These are phyloP conservation scores for Melanotaenia maccullochi DNA, from an alignment of 2,797 vertebrate genomes.

Conservation along the genomic window DNA sequence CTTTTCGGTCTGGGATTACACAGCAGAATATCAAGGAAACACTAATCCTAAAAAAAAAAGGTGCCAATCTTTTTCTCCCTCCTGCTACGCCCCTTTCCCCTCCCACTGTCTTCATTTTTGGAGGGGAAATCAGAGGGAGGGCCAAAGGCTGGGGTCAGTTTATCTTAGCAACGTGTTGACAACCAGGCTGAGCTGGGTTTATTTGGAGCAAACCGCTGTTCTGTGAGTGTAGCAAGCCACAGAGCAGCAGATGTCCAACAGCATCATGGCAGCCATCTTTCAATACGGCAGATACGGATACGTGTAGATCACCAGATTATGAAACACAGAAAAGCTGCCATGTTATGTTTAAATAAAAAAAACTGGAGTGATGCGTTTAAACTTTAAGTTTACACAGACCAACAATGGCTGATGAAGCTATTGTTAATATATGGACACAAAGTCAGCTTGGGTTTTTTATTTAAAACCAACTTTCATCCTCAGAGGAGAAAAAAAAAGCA, in stretches of 20 bases:
- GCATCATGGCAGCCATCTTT: conserved; percentile 51
- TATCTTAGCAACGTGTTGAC: not conserved
- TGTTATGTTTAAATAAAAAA: conserved; percentile 1
- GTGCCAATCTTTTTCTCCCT: conserved; percentile 67
- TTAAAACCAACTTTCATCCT: conserved; percentile 31
- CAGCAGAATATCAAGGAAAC: conserved; percentile 78
- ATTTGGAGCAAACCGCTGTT: conserved; percentile 34
- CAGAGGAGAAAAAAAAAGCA: conserved; percentile 28
- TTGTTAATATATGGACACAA: not conserved
- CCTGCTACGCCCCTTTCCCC: conserved; percentile 48
- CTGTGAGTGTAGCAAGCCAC: conserved; percentile 44
- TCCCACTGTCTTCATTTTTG: conserved; percentile 38
- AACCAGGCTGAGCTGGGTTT: conserved; percentile 15
- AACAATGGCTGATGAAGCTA: not conserved
- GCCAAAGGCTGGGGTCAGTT: conserved; percentile 9
- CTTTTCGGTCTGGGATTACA: conserved; percentile 74
- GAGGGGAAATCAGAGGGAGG: conserved; percentile 23
- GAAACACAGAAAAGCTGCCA: conserved; percentile 1
- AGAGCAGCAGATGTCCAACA: conserved; percentile 68
- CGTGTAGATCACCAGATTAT: conserved; percentile 20
- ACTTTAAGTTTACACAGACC: not conserved
- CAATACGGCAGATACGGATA: conserved; percentile 42
- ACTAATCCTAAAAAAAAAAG: conserved; percentile 79
- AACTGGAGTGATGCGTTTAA: not conserved
- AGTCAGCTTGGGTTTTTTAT: conserved; percentile 10